phyloP scores from a whole-genome alignment of 2,888 invertebrate species.

The Lithophane ornitopus region DNA sequence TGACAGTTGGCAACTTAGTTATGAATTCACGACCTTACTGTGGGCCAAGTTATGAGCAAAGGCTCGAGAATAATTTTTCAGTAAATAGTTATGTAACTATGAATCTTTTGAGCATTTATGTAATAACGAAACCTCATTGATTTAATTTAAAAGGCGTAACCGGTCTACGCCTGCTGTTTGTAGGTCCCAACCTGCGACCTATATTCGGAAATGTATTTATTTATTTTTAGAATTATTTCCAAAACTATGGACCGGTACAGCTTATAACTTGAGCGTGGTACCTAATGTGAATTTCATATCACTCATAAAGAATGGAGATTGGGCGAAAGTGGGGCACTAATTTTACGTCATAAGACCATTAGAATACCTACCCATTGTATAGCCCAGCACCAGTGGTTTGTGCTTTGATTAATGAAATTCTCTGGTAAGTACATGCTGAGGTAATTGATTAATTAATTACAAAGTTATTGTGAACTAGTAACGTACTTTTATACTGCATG shows the following conservation, averaged over 20 bases:
- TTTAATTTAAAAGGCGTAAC: not conserved
- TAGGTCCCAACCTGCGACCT: not conserved
- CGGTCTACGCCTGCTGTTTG: not conserved
- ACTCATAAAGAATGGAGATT: constrained; percentile 43
- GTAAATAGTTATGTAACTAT: not conserved
- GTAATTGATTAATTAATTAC: constrained; percentile 24
- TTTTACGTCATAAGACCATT: constrained; percentile 51
- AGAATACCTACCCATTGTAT: constrained; percentile 26
- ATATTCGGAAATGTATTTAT: not conserved
- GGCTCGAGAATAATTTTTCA: not conserved
- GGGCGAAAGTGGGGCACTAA: constrained; percentile 52
- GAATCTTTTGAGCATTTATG: not conserved
- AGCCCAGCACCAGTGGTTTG: constrained; percentile 3
- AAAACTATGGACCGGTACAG: constrained; percentile 31
- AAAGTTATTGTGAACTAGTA: constrained; percentile 7
- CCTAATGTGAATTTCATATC: constrained; percentile 55
- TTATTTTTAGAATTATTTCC: not conserved
- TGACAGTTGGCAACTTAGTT: constrained; percentile 40
- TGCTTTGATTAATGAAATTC: constrained; percentile 38
- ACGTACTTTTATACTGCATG: not conserved
- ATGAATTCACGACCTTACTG: constrained; percentile 33
- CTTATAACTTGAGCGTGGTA: constrained; percentile 13
- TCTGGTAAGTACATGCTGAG: not conserved
- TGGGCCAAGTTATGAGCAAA: not conserved
- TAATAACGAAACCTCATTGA: not conserved